Base-by-base conservation (phyloP, 2,888 invertebrate species). In the Drosophila buzzatii region DNA sequence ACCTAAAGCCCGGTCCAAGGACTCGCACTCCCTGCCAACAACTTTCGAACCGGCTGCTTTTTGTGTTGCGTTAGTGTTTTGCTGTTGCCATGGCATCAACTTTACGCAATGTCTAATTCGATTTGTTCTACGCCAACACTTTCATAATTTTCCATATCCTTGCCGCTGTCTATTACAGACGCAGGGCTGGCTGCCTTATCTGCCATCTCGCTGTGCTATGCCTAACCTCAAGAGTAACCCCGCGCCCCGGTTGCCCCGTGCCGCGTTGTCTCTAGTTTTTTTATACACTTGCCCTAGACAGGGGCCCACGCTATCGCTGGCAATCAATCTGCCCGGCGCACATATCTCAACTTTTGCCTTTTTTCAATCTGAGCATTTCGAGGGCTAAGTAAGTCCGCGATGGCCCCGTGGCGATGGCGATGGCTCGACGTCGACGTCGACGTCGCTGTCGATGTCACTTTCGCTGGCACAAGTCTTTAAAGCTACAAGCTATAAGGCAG, bases 41-140 rank as follows among this genome's bases (percentile, higher is more conserved):
- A 12, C 14, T 9, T n/a, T 39, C 37, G 37, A 12, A 16, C 31
- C 61, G 39, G 5, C 23, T 76, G 79, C 52, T 73, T 72, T 73
- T 33, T 70, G 51, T 58, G 33, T 59, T 76, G 56, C 42, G 12
- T 45, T 62, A 37, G 18, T 63, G 64, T 62, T 57, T 69, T 16
- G 49, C 5, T 61, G 64, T 69, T 55, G 60, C 68, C 66, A 72
- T 81, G 75, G 70, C 82, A 66, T 79, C 71, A 71, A 67, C 72
- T 86, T 87, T 75, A 73, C 82, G 85, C 90, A 82, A 77, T 85
- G 85, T 92, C 92, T 91, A 92, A 92, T 92, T 92, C 91, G 89
- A 92, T 92, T 92, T 85, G 91, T 92, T 92, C 92, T 92, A 90
- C 91, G 87, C 91, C 92, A 92, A 92, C 92, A 92, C 92, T 92